Evolutionary conservation across 2,113 vertebrate genomes (phyloP), one percentile per base, ranked within the genome.

Genomic region (Rhabdornis inornatus): DNA sequence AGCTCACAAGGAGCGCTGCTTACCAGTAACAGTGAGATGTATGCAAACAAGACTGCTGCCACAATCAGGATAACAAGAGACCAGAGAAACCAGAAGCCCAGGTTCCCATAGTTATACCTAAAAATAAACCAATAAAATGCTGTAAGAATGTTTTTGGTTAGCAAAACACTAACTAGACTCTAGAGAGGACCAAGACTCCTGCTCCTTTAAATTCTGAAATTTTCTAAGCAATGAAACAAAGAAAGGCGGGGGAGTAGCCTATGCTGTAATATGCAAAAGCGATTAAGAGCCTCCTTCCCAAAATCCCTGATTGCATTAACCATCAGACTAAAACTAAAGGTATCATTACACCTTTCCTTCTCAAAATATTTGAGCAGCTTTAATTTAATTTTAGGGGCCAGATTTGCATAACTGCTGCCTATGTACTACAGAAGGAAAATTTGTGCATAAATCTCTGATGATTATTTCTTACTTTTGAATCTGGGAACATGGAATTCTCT

Each of bases 31-130:
- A 98, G 72, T 0, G 98, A 94, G 59, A 98, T 96, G 95, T 99
- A 99, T 4, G 96, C 81, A 37, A 99, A 98, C 63, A 98, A 89
- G 45, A 97, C 49, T 2, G 97, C 97, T 42, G 98, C 97, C 39
- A 98, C 56, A 8, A 97, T 96, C 83, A 99, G 96, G 85, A 99
- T 95, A 44, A 99, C 95, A 83, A 98, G 84, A 65, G 98, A 99
- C 99, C 99, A 99, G 37, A 98, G 98, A 74, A 99, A 98, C 99
- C 99, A 99, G 89, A 98, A 98, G 3, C 98, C 98, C 64, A 98
- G 78, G 23, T 96, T 98, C 71, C 96, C 97, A 82, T 98, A 99
- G 61, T 97, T 98, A 93, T 98, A 98, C 98, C 98, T 99, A 93
- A 75, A 94, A 90, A 53, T 23, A 70, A 78, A 33, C 9, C 10